Evolutionary conservation across 2,888 invertebrate genomes (phyloP), one percentile per base, ranked within the genome.

Genomic region (Drosophila vallismaia): DNA sequence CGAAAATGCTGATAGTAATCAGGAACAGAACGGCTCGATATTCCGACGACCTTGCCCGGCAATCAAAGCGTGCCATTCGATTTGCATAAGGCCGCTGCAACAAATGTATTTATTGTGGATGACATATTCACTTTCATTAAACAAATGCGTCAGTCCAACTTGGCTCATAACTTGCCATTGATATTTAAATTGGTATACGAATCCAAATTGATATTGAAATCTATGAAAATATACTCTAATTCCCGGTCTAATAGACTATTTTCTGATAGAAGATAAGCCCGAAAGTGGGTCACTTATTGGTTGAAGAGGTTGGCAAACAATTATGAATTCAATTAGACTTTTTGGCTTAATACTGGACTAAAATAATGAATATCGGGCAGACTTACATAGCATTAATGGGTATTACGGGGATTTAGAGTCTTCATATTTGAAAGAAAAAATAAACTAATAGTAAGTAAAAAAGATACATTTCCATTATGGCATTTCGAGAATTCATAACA

Each of bases 221-320:
- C 36, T n/a, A 36, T n/a, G 2, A 36, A 36, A 36, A 12, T 12
- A 36, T n/a, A 6, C 36, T 36, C 12, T 12, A 36, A 36, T 36
- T 36, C 36, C 36, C 36, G n/a, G 12, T 2, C 19, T 19, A 19
- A 19, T 19, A 6, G 6, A n/a, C 12, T 28, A 3, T 8, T 4
- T 10, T 5, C 42, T 63, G 57, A 74, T 67, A 70, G 55, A 52
- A 49, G 31, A 1, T n/a, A 9, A 19, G 3, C 3, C 19, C 8
- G 36, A 36, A 51, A 5, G 44, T 33, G 10, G 12, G 31, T 26
- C 45, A 49, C 10, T 14, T 62, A 66, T 62, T 42, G 49, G 19
- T 48, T 49, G 5, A 31, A 45, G 12, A 40, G 8, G 7, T 24
- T 42, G 24, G 2, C 38, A 45, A 44, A 10, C 14, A 51, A 28